These are phyloP conservation scores for Hoplodrina blanda DNA, from an alignment of 2,888 invertebrate species.

Conservation along the genomic window DNA sequence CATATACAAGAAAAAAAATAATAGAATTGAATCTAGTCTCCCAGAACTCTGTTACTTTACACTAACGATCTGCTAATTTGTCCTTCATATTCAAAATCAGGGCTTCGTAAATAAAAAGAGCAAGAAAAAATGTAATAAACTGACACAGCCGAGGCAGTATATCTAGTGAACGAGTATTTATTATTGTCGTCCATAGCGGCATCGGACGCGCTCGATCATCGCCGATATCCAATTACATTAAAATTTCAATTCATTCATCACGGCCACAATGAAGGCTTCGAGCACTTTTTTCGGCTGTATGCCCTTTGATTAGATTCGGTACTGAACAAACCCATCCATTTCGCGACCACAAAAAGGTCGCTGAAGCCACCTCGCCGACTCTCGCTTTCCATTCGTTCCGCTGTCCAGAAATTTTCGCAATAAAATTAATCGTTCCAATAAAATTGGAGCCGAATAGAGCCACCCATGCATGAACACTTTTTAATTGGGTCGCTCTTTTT, in stretches of 20 bases:
- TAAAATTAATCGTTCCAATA: conserved; percentile 90
- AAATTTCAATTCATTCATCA: conserved; percentile 84
- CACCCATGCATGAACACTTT: conserved; percentile 89
- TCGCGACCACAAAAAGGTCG: conserved; percentile 83
- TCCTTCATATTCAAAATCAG: conserved; percentile 23
- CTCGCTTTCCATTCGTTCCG: conserved; percentile 87
- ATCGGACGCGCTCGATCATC: conserved; percentile 71
- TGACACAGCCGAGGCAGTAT: conserved; percentile 59
- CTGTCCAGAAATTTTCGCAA: conserved; percentile 89
- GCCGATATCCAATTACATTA: conserved; percentile 81
- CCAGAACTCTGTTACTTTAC: conserved; percentile 15
- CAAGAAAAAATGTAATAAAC: conserved; percentile 52
- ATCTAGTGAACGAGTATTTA: conserved; percentile 67
- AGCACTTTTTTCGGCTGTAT: conserved; percentile 76
- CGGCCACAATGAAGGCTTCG: conserved; percentile 70
- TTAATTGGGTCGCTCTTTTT: conserved; percentile 88
- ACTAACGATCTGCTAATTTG: conserved; percentile 23
- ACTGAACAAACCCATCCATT: conserved; percentile 83
- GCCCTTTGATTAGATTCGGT: conserved; percentile 85
- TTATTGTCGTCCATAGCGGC: conserved; percentile 62
- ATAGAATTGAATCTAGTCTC: too few relatives aligned
- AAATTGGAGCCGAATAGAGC: conserved; percentile 87
- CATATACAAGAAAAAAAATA: too few relatives aligned
- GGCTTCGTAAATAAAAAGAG: conserved; percentile 52
- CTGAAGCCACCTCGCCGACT: conserved; percentile 78